Evolutionary conservation across 2,113 vertebrate genomes (phyloP), one percentile per base, ranked within the genome.

Genomic region (Atractosteus spatula): DNA sequence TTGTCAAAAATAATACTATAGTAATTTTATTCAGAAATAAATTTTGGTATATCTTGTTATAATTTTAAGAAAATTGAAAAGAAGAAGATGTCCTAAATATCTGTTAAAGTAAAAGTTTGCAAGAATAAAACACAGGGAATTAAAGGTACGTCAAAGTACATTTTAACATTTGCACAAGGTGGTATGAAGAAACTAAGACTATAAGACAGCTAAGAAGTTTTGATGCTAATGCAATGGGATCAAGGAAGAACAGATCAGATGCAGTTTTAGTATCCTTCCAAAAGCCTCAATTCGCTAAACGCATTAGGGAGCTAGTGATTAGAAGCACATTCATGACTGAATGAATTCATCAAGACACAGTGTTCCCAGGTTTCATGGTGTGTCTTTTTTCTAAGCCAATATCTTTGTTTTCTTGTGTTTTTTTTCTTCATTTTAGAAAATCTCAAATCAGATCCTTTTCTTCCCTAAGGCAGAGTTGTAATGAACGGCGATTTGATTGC

Each of bases 161-260:
- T 29, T 29, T 29, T 29, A 29, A 29, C 29, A 29, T 29, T 29
- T 29, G 29, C 29, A 29, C 29, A 29, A 29, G 29, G 29, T 29
- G 29, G 29, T 29, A 29, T 29, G 29, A 29, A 29, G 29, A 29
- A 29, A 29, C 29, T 29, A 29, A 29, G 29, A 29, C 29, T 29
- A 29, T 29, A 29, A 29, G 29, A 29, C 29, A 29, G 29, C 57
- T 5, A 13, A 13, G 62, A 29, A 41, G 62, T 65, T 42, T 65
- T 65, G n/a, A 63, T 63, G 62, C 62, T 63, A 63, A 63, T 63
- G 8, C 41, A 63, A 63, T 8, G 7, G 62, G 62, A 63, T 63
- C 62, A 7, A 41, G 62, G 1, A 8, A 41, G 12, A 63, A 63
- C 3, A 10, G 62, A 65, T 65, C 8, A 43, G 62, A 65, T 65